phyloP scores from a whole-genome alignment of 2,888 invertebrate genomes.

The Oligia latruncula region DNA sequence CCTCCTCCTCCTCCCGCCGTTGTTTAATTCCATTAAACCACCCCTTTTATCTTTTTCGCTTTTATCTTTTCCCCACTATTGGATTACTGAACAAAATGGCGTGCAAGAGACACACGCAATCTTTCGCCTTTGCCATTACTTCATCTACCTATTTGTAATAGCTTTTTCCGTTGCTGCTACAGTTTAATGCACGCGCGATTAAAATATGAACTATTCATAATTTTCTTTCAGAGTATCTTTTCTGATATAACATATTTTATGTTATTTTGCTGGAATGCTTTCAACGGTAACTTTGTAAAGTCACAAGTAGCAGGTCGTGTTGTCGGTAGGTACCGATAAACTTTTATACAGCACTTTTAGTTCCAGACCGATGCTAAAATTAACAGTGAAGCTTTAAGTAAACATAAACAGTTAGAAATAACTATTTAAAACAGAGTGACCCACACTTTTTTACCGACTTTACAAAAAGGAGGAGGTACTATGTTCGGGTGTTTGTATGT shows the following conservation, averaged over 20 bases:
- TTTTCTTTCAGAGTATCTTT: constrained; percentile 27
- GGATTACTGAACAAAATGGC: constrained; percentile 88
- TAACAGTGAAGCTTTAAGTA: not conserved
- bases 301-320: not conserved
- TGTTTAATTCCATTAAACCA: constrained; percentile 90
- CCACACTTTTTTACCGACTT: no score
- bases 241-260: constrained; percentile 22
- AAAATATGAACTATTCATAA: constrained; percentile 48
- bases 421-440: not conserved
- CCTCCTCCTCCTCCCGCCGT: constrained; percentile 73
- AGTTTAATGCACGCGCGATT: constrained; percentile 60
- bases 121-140: constrained; percentile 81
- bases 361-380: constrained; percentile 8
- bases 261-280: constrained; percentile 1
- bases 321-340: constrained; percentile 3
- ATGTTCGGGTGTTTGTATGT: no score
- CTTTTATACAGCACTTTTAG: constrained; percentile 12
- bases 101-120: constrained; percentile 87
- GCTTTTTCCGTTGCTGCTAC: constrained; percentile 70
- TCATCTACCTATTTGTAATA: constrained; percentile 79
- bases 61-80: constrained; percentile 88
- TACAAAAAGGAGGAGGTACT: no score
- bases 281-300: constrained; percentile 11
- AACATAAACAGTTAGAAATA: not conserved
- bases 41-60: constrained; percentile 89